These are phyloP conservation scores for Epinephelus lanceolatus DNA, from an alignment of 2,113 vertebrate genomes.

Conservation along the genomic window DNA sequence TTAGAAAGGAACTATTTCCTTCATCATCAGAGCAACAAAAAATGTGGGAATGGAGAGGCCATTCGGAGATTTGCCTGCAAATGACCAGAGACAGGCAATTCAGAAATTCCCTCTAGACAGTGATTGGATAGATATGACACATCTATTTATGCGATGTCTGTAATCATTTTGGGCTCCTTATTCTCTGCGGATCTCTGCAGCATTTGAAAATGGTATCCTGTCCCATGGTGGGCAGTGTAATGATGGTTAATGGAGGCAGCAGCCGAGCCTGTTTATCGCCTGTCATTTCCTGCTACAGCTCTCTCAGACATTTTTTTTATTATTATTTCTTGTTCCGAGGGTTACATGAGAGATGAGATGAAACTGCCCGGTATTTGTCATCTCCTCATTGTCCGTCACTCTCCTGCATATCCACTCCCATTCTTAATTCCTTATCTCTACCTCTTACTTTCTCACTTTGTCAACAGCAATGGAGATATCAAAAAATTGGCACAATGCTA, in stretches of 20 bases:
- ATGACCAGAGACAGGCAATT: slow-evolving; percentile 49
- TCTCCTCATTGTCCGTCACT: background rate
- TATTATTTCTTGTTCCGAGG: slow-evolving; percentile 22
- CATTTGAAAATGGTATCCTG: slow-evolving; percentile 63
- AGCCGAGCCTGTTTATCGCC: slow-evolving; percentile 68
- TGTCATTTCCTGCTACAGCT: slow-evolving; percentile 70
- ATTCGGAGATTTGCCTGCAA: slow-evolving; percentile 45
- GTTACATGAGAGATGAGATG: slow-evolving; percentile 44
- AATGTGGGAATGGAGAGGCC: background rate
- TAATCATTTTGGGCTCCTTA: slow-evolving; percentile 54
- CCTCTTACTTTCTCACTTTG: background rate
- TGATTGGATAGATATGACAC: slow-evolving; percentile 61
- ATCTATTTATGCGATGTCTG: slow-evolving; percentile 65
- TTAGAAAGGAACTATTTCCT: slow-evolving; percentile 37
- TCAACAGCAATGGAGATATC: background rate
- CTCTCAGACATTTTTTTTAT: slow-evolving; percentile 16
- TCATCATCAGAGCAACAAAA: slow-evolving; percentile 46
- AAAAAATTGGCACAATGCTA: slow-evolving; percentile 4
- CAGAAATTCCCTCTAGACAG: slow-evolving; percentile 41
- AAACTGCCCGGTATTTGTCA: slow-evolving; percentile 33
- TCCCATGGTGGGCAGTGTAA: slow-evolving; percentile 67
- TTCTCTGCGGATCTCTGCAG: slow-evolving; percentile 32
- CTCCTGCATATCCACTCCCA: background rate
- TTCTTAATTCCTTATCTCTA: slow-evolving; percentile 12
- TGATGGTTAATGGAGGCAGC: slow-evolving; percentile 76